Conservation (phyloP, 2,888 invertebrate genomes). For the Nomada ruficornis region DNA sequence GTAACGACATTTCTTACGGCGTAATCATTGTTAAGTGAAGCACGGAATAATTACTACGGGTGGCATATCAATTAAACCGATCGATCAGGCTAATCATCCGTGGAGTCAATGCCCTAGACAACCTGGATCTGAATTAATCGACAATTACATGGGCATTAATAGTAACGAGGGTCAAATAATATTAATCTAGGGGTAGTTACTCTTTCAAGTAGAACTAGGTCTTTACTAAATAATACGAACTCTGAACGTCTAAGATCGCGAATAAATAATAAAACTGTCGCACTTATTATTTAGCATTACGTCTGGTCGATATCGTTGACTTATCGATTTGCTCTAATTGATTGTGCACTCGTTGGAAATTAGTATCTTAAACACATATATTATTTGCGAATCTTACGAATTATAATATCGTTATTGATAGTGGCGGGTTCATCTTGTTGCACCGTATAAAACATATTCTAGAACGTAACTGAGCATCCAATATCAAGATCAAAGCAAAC, state of each 20-base stretch:
- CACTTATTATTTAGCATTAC: neutral
- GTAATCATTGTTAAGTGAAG: constrained; percentile 31
- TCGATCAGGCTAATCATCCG: constrained; percentile 64
- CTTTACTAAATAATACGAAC: constrained; percentile 21
- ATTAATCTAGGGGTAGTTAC: constrained; percentile 56
- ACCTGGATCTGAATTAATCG: constrained; percentile 74
- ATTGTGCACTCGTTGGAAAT: too few relatives aligned
- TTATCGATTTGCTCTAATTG: neutral
- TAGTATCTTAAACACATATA: too few relatives aligned
- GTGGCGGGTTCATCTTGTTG: neutral
- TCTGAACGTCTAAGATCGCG: constrained; percentile 9
- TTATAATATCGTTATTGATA: too few relatives aligned
- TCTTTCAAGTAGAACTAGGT: constrained; percentile 47
- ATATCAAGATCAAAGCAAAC: constrained; percentile 28
- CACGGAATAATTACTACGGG: constrained; percentile 40
- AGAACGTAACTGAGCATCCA: neutral
- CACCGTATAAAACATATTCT: neutral
- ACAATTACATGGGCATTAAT: constrained; percentile 77
- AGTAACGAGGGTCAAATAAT: constrained; percentile 69
- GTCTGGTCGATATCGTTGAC: neutral
- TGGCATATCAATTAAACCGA: constrained; percentile 59
- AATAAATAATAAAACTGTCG: neutral
- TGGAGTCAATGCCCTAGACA: constrained; percentile 70
- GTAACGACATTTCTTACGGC: constrained; percentile 23
- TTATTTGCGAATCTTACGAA: too few relatives aligned